Percentiles rank a stretch among this genome's conserved stretches.
Conservation (phyloP, 1,140 invertebrate species). For the Drosophila tristis region DNA sequence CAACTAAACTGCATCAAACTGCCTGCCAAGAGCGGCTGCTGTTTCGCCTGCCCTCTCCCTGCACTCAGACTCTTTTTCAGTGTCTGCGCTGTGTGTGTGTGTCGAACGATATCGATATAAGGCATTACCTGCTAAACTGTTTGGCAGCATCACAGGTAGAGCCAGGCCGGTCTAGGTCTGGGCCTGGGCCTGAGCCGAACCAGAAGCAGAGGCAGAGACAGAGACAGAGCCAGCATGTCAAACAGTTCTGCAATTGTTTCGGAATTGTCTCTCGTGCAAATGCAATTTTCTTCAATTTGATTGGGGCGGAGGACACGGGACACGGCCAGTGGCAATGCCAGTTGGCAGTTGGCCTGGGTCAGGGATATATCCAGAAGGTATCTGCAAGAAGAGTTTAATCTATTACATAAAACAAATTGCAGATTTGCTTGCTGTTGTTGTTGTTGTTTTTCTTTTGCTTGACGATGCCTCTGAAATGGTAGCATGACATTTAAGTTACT, state of each 20-base stretch:
- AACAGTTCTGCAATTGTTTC: constrained; percentile 83
- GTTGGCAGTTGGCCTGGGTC: constrained; percentile 57
- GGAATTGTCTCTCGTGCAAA: constrained; percentile 83
- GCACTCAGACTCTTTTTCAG: constrained; percentile 17
- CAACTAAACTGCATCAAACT: constrained; percentile 79
- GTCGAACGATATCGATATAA: constrained; percentile 74
- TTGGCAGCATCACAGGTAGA: constrained; percentile 68
- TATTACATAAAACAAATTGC: constrained; percentile 72
- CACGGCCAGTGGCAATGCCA: constrained; percentile 56
- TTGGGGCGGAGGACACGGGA: constrained; percentile 65
- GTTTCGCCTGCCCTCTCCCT: constrained; percentile 18
- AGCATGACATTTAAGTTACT: constrained; percentile 80
- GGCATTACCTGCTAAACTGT: constrained; percentile 83
- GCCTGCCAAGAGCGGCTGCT: constrained; percentile 59
- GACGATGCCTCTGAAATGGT: constrained; percentile 39
- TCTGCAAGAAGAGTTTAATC: constrained; percentile 68
- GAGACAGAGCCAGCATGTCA: constrained; percentile 68
- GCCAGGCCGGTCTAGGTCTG: constrained; percentile 9
- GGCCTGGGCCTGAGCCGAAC: neutral
- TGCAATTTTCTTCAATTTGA: constrained; percentile 83
- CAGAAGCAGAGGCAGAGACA: constrained; percentile 9
- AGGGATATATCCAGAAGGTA: constrained; percentile 31
- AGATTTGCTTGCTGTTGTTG: constrained; percentile 64
- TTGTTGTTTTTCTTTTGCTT: neutral
- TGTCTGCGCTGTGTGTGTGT: neutral